Percentiles rank a stretch among this genome's conserved stretches.
These are phyloP conservation scores for Mugil cephalus DNA, from an alignment of 2,113 vertebrate species.

Conservation along the genomic window DNA sequence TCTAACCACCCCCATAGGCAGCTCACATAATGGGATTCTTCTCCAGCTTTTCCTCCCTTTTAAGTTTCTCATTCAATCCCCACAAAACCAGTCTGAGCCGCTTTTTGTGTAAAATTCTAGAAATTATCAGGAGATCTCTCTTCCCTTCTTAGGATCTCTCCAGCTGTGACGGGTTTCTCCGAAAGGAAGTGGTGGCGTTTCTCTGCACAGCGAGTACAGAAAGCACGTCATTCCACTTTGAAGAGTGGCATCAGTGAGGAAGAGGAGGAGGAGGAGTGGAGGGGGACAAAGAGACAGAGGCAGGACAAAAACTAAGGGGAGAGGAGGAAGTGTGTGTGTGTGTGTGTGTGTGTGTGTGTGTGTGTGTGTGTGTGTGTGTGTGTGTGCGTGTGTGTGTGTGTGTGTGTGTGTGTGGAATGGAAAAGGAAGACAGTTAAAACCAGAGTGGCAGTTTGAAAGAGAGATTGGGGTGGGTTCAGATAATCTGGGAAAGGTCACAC, in stretches of 20 bases:
- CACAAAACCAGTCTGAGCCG: conserved; percentile 41
- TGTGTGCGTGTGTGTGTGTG: too few relatives aligned
- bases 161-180: conserved; percentile 47
- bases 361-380: too few relatives aligned
- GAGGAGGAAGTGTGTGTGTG: neutral
- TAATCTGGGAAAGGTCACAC: conserved; percentile 41
- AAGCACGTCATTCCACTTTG: conserved; percentile 26
- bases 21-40: conserved; percentile 17
- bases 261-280: neutral
- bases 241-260: conserved; percentile 30
- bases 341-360: too few relatives aligned
- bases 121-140: conserved; percentile 48
- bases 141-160: conserved; percentile 27
- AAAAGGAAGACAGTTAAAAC: neutral
- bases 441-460: neutral
- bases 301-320: neutral
- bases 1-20: conserved; percentile 24
- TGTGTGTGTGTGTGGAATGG: too few relatives aligned
- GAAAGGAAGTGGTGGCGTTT: conserved; percentile 24
- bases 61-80: conserved; percentile 23
- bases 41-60: conserved; percentile 30
- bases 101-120: conserved; percentile 35
- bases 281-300: neutral
- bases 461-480: conserved; percentile 22
- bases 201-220: conserved; percentile 27